A percentile compares a stretch with the other conserved stretches of the same genome.
Evolutionary conservation across 2,888 invertebrate genomes (phyloP).

Genomic region (Monopis laevigella): DNA sequence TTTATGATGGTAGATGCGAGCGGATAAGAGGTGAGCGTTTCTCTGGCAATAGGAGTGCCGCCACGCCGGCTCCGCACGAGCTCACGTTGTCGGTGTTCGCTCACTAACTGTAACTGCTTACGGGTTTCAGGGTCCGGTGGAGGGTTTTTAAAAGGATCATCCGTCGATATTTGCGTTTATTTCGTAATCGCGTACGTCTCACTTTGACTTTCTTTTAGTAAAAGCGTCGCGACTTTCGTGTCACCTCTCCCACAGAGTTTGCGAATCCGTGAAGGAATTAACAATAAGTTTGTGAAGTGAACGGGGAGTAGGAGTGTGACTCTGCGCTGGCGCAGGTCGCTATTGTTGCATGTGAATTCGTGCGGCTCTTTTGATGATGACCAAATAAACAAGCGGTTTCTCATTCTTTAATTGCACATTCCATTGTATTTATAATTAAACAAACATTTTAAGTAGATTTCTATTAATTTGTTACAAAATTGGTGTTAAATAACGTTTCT

Average conservation of each 20-base stretch:
- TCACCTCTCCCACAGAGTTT: conserved; percentile 13
- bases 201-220: conserved; percentile 8
- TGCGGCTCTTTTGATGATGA: conserved; percentile 42
- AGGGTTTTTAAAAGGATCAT: conserved; percentile 4
- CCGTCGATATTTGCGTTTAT: not conserved
- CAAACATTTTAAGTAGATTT: conserved; percentile 48
- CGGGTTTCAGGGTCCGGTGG: conserved; percentile 6
- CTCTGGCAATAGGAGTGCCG: conserved; percentile 6
- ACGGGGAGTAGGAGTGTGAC: conserved; percentile 4
- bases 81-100: conserved; percentile 18
- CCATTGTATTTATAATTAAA: conserved; percentile 58
- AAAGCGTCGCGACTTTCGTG: conserved; percentile 1
- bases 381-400: conserved; percentile 45
- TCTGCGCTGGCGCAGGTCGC: conserved; percentile 15
- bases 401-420: conserved; percentile 56
- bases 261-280: conserved; percentile 10
- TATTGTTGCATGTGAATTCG: conserved; percentile 44
- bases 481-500: too few relatives aligned
- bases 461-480: conserved; percentile 49
- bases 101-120: conserved; percentile 9
- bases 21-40: conserved; percentile 47
- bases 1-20: conserved; percentile 47
- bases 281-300: conserved; percentile 13
- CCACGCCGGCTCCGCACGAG: conserved; percentile 20
- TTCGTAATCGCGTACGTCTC: conserved; percentile 2